These are phyloP conservation scores for Halichoerus grypus DNA, from an alignment of 2,113 vertebrate genomes.

Conservation along the genomic window DNA sequence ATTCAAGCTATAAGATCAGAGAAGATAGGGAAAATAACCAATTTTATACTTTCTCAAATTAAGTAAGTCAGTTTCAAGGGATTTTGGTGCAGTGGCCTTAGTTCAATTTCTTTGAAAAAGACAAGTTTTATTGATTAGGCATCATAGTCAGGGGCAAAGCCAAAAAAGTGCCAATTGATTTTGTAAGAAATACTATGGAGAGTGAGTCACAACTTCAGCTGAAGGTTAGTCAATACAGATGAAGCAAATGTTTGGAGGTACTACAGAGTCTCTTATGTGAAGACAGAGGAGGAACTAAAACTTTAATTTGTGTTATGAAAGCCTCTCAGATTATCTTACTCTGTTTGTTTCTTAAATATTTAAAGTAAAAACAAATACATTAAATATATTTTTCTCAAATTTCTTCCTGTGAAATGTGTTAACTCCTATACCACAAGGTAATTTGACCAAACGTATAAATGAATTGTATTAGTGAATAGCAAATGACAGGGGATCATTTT, in stretches of 20 bases:
- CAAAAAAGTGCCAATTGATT: conserved; percentile 3
- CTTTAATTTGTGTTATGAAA: background rate
- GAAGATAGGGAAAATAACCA: background rate
- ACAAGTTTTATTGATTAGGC: conserved; percentile 43
- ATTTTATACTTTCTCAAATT: conserved; percentile 1
- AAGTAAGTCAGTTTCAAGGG: background rate
- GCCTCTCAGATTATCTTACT: background rate
- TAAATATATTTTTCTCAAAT: background rate
- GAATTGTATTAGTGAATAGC: background rate
- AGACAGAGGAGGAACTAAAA: background rate
- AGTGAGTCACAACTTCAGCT: conserved; percentile 4
- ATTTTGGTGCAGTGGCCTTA: background rate
- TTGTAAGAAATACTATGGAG: conserved; percentile 27
- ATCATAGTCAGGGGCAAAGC: background rate
- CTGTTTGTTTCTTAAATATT: conserved; percentile 6
- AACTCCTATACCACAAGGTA: background rate
- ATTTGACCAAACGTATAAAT: background rate
- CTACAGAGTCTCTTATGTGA: background rate
- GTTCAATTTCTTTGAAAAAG: conserved; percentile 36
- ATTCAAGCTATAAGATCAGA: conserved; percentile 3
- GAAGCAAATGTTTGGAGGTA: background rate
- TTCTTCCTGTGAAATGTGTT: background rate
- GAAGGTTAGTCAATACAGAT: background rate
- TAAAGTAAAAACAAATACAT: background rate
- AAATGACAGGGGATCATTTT: background rate